These are phyloP conservation scores for Cosmorhoe ocellata DNA, from an alignment of 2,888 invertebrate species.

Conservation along the genomic window DNA sequence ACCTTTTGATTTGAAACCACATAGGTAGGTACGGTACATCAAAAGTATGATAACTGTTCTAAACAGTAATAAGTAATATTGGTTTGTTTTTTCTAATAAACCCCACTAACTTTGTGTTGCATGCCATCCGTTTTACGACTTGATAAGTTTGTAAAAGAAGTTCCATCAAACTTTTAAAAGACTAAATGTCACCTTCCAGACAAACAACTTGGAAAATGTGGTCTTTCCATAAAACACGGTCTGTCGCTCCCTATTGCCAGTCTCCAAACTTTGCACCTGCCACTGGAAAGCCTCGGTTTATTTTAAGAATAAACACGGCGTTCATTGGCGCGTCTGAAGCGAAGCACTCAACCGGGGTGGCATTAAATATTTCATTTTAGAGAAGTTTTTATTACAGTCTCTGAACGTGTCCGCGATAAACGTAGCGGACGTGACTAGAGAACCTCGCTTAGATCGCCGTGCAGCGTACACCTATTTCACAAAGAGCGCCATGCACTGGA, in stretches of 20 bases:
- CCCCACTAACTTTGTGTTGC: too few relatives aligned
- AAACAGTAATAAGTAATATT: too few relatives aligned
- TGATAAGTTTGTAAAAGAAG: constrained; percentile 2
- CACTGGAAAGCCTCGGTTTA: constrained; percentile 43
- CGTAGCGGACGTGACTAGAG: constrained; percentile 74
- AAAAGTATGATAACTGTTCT: too few relatives aligned
- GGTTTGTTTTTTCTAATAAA: too few relatives aligned
- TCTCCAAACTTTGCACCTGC: constrained; percentile 34
- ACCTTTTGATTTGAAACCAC: too few relatives aligned
- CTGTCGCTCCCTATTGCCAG: constrained; percentile 14
- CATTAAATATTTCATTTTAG: constrained; percentile 81
- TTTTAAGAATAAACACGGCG: constrained; percentile 60
- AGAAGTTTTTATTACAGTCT: constrained; percentile 79
- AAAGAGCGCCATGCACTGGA: constrained; percentile 41
- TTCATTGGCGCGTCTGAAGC: constrained; percentile 56
- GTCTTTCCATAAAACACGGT: constrained; percentile 14
- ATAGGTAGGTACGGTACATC: too few relatives aligned
- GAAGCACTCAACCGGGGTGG: constrained; percentile 62
- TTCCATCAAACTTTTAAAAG: constrained; percentile 9
- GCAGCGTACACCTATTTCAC: constrained; percentile 43
- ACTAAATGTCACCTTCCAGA: constrained; percentile 6
- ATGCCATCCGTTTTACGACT: background rate
- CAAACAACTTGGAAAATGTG: constrained; percentile 18
- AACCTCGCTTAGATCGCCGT: constrained; percentile 61
- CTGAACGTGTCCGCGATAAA: constrained; percentile 78